Conservation (phyloP, 2,888 invertebrate species). For the Oscheius sp. region DNA sequence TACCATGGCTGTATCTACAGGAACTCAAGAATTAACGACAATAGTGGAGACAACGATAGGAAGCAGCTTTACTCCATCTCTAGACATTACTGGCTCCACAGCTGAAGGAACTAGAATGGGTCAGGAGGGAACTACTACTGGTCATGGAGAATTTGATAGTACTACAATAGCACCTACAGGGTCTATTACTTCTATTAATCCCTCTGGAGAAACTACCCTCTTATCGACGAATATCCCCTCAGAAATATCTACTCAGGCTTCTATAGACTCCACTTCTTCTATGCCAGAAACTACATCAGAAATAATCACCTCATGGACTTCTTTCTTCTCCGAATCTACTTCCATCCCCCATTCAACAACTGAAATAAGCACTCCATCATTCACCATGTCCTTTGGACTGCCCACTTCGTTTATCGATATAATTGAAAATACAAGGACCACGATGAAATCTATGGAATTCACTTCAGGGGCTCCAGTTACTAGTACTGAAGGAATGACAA, state of each 20-base stretch:
- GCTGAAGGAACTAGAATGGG: background rate
- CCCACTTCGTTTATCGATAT: constrained; percentile 1
- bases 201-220: constrained; percentile 1
- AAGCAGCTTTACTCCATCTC: too few relatives aligned
- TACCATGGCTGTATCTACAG: background rate
- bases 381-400: too few relatives aligned
- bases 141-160: background rate
- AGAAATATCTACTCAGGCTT: background rate
- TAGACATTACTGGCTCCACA: too few relatives aligned
- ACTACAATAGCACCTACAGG: background rate
- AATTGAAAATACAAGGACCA: background rate
- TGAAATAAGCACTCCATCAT: too few relatives aligned
- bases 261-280: background rate
- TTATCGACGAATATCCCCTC: background rate
- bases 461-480: background rate
- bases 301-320: too few relatives aligned
- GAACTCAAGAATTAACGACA: too few relatives aligned
- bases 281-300: background rate
- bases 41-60: too few relatives aligned
- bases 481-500: background rate
- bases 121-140: background rate
- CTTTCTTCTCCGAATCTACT: too few relatives aligned
- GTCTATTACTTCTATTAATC: background rate
- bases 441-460: background rate
- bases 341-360: too few relatives aligned